Base-by-base conservation (phyloP, 2,113 vertebrate species). In the Panurus biarmicus region DNA sequence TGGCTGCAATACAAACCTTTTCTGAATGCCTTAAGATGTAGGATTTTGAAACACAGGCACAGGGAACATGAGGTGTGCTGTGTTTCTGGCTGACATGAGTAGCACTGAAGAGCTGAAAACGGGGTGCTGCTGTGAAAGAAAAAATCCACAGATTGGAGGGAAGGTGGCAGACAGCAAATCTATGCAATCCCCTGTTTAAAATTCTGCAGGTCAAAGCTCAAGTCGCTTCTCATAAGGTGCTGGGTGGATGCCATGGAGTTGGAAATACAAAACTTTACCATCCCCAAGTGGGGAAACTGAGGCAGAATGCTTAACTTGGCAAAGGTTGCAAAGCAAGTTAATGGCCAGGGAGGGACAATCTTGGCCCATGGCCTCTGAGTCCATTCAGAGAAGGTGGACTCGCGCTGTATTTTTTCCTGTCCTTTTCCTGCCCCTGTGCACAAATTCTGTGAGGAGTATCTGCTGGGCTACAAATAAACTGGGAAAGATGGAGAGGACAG, bases 121-220 rank as follows among this genome's bases (percentile, higher is more conserved):
- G 69, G 45, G 11, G 8, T 58, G 70, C 16, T 74, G 51, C 53
- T 89, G 23, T 15, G n/a, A 50, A 38, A 69, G 33, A 12, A 20
- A 77, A 48, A 62, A 19, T 7, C 33, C 12, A 4, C 35, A 56
- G 0, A 29, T 44, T 69, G 57, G 51, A 16, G 31, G 42, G 45
- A 82, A 79, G 44, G 57, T 7, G 14, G 56, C 9, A 12, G 8
- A 5, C 19, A 71, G 64, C 19, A 21, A 58, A 81, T 15, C 58
- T 38, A 17, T 24, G 10, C 28, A n/a, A 36, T 23, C 7, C 35
- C 7, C 38, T 7, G 2, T 0, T 1, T 19, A 17, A 69, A 72
- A 29, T 6, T 0, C 0, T 13, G 1, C 13, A 23, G 57, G 23
- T 28, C 22, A 79, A 48, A 53, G 33, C 47, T 74, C 16, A 10